Base-by-base conservation (phyloP, 2,888 invertebrate species). In the Campopleginae sp. region DNA sequence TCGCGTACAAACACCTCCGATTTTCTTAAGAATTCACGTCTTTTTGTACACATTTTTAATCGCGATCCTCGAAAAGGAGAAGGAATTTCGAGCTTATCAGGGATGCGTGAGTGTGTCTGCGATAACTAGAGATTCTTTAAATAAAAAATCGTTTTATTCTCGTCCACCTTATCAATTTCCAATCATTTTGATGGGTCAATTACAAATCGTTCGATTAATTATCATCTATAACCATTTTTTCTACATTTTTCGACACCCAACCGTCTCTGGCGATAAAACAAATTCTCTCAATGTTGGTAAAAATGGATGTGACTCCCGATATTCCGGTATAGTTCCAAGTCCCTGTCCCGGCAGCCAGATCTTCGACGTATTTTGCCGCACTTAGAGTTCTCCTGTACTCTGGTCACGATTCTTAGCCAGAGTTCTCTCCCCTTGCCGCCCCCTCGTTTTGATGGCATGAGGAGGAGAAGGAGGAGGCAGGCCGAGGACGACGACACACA, bases 331-430 rank as follows among this genome's bases (percentile, higher is more conserved):
- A 58, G 85, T 81, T 87, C 80, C 80, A 79, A 74, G 80, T 44
- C 86, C 82, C 83, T 84, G 85, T 86, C 86, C 80, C 85, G 87
- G 82, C 80, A 84, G 80, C 77, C 44, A 76, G 58, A 72, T 77
- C 80, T 66, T 74, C 54, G 75, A 19, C 76, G 51, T 77, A 19
- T 61, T 58, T 77, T 54, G 65, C 74, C 80, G 80, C 82, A 81
- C 81, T 76, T 65, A 66, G 71, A 74, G 80, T 84, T 85, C 65
- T 87, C 82, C 80, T 76, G 85, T 79, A 88, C 81, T 86, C 87
- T 51, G 85, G 87, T 88, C 87, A 88, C 87, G 87, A 88, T 88
- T 88, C 83, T 66, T 61, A 54, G 38, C 61, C 38, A 48, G 42
- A 23, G 54, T 78, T 46, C 76, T 66, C 38, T 68, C 72, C 72